phyloP scores from a whole-genome alignment of 2,797 vertebrate species.

The Chanos chanos region DNA sequence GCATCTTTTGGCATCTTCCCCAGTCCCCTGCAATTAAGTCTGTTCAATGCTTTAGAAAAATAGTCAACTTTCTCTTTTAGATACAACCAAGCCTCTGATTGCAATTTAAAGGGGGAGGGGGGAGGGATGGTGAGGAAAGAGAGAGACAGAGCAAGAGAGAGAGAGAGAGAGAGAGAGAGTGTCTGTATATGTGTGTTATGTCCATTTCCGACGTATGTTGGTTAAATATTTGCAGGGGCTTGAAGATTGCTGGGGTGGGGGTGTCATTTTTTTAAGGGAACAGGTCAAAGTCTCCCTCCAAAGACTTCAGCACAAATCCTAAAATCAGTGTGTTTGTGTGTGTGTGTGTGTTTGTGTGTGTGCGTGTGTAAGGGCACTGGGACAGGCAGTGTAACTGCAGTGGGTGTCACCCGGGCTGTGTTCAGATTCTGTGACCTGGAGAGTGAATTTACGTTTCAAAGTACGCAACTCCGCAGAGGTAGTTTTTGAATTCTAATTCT shows the following conservation, averaged over 20 bases:
- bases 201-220: too few species aligned
- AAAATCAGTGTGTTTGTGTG: not conserved
- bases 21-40: not conserved
- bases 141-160: conserved; percentile 35
- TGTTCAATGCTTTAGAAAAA: conserved; percentile 67
- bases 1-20: conserved; percentile 75
- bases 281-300: conserved; percentile 14
- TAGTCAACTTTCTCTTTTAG: conserved; percentile 50
- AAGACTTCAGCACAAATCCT: not conserved
- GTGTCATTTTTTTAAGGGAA: conserved; percentile 43
- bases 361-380: not conserved
- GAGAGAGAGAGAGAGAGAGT: conserved; percentile 49
- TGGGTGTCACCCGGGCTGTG: conserved; percentile 19
- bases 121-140: conserved; percentile 46
- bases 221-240: too few species aligned
- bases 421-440: not conserved
- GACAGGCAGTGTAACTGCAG: conserved; percentile 32
- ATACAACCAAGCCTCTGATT: conserved; percentile 56
- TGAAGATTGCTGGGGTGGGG: too few species aligned
- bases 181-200: conserved; percentile 20
- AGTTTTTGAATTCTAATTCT: not conserved
- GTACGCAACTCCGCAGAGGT: not conserved
- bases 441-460: not conserved
- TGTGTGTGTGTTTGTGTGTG: conserved; percentile 6
- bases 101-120: conserved; percentile 40